Evolutionary conservation across 2,113 vertebrate species (phyloP).

Genomic region (Datnioides undecimradiatus): DNA sequence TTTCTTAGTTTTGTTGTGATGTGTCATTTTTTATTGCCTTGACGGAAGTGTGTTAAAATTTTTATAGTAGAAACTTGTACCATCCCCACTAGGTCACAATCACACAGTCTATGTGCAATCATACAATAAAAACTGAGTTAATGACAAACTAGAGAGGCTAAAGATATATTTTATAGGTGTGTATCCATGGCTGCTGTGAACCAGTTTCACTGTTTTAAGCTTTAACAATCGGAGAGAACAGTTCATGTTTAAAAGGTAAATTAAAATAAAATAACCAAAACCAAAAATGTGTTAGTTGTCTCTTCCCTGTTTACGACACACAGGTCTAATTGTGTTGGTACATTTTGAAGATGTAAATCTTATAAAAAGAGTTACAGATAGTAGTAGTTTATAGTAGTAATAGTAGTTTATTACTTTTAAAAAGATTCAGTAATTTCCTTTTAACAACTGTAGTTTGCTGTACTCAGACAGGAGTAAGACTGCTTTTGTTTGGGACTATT

Average conservation of each 20-base stretch:
- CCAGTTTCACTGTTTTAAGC: background rate
- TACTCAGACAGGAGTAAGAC: background rate
- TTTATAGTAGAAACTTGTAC: background rate
- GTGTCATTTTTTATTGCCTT: background rate
- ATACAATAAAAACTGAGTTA: constrained; percentile 43
- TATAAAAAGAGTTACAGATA: background rate
- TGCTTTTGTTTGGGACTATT: background rate
- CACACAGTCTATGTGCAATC: background rate
- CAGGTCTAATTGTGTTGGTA: background rate
- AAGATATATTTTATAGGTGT: constrained; percentile 23
- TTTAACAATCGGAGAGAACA: background rate
- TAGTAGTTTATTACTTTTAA: no score
- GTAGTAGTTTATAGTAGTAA: no score
- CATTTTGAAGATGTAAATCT: background rate
- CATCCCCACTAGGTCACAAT: constrained; percentile 14
- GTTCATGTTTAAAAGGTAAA: background rate
- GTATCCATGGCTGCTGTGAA: background rate
- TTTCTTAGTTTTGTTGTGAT: background rate
- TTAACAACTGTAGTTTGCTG: background rate
- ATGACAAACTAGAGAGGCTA: constrained; percentile 53
- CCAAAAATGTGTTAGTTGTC: background rate
- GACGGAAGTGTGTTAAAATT: background rate
- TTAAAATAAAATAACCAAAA: background rate
- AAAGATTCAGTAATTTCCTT: no score
- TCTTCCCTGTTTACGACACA: background rate